Base-by-base conservation (phyloP, 2,888 invertebrate species). In the Tridacna crocea region DNA sequence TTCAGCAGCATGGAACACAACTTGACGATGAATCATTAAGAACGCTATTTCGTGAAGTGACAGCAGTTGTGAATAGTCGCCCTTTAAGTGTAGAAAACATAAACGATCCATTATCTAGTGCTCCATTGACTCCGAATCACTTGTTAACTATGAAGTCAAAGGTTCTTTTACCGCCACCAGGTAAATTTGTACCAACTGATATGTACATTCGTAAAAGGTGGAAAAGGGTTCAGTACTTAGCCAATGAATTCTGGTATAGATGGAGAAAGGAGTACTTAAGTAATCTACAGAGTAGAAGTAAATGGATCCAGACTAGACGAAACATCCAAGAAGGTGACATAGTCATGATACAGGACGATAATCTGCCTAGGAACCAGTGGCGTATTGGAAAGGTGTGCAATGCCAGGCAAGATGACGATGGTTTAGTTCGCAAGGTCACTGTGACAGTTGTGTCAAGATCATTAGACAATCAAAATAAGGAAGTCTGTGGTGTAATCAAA, bases 81-180 rank as follows among this genome's bases (percentile, higher is more conserved):
- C 89, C 89, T 17, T 68, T 89, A 0, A 79, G 81, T 22, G 75
- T 79, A 12, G 65, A 79, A 4, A 74, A 78, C 46, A 13, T 88
- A 10, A 81, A 84, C 68, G 87, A 87, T 66, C 79, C 81, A 0
- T 10, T 75, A n/a, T 63, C 80, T 22, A n/a, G 17, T 8, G 79
- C 66, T 55, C 88, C 88, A 4, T 66, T 88, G 15, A 87, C 82
- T 48, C 89, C 87, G 22, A 88, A 89, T 74, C 79, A 84, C 55
- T 47, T 88, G 22, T 58, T 88, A 8, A 87, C 87, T 6, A 73
- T 83, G 77, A 87, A 88, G 75, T 75, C 82, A 1, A 76, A 80
- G 72, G 55, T 72, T 17, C 24, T 65, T 24, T 26, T 65, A 24
- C 65, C 65, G 70, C 61, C 77, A 15, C 70, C 77, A 46, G 77